phyloP scores from a whole-genome alignment of 2,113 vertebrate species.

The Xiphophorus hellerii region DNA sequence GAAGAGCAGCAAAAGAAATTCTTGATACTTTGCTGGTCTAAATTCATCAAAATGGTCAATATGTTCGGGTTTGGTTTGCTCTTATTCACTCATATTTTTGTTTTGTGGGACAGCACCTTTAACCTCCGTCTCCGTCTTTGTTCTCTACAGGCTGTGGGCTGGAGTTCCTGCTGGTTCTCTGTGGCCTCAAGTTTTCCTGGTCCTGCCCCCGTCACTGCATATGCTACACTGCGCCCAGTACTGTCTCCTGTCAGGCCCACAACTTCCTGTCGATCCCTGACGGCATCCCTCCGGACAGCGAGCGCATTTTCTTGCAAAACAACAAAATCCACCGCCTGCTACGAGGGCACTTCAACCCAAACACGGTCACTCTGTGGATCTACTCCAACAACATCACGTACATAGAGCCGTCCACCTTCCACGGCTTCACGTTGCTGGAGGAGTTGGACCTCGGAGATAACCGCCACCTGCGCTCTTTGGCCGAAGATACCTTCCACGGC shows the following conservation, averaged over 20 bases:
- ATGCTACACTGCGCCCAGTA: conserved; percentile 95
- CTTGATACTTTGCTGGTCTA: not conserved
- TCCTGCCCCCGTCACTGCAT: conserved; percentile 94
- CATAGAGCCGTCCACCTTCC: conserved; percentile 93
- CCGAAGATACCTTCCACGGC: conserved; percentile 94
- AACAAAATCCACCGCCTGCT: conserved; percentile 94
- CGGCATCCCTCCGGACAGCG: conserved; percentile 93
- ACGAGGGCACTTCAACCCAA: conserved; percentile 90
- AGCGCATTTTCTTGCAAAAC: conserved; percentile 98
- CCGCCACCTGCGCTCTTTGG: conserved; percentile 90
- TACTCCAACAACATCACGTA: conserved; percentile 98
- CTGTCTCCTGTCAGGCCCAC: conserved; percentile 97
- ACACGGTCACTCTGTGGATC: conserved; percentile 96
- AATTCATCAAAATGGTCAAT: not conserved
- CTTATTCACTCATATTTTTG: not conserved
- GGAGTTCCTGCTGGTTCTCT: conserved; percentile 92
- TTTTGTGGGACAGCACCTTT: not conserved
- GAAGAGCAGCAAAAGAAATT: too few species aligned
- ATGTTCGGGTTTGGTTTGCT: not conserved
- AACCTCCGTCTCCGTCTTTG: conserved; percentile 29
- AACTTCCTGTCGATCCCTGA: conserved; percentile 92
- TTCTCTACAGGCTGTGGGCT: conserved; percentile 84
- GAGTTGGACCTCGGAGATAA: conserved; percentile 99
- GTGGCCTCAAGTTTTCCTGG: conserved; percentile 85
- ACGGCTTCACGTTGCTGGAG: conserved; percentile 90